phyloP scores from a whole-genome alignment of 2,113 vertebrate genomes.

The Rhipidura dahli region DNA sequence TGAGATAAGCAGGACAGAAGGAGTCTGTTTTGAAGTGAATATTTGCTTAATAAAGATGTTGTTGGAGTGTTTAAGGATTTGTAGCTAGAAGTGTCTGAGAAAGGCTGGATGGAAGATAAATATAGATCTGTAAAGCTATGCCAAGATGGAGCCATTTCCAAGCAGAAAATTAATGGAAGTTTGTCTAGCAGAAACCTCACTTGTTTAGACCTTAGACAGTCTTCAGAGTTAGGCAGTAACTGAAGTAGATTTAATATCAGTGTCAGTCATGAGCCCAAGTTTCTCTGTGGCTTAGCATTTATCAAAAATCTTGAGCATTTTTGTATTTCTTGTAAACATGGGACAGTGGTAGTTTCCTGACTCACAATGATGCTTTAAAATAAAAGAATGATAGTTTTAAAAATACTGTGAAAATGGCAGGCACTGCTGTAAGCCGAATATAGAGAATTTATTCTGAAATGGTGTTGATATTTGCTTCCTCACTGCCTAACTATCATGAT shows the following conservation, averaged over 20 bases:
- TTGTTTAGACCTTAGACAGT: not conserved
- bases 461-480: not conserved
- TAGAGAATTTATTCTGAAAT: not conserved
- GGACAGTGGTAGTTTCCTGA: not conserved
- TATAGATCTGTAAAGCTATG: not conserved
- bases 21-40: not conserved
- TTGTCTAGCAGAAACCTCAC: not conserved
- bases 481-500: not conserved
- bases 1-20: not conserved
- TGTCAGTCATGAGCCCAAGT: not conserved
- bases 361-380: not conserved
- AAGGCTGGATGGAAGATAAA: not conserved
- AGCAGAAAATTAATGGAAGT: not conserved
- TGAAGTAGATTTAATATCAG: not conserved
- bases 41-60: not conserved
- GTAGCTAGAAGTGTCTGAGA: not conserved
- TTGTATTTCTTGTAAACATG: not conserved
- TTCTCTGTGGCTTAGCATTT: not conserved
- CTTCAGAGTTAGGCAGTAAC: not conserved
- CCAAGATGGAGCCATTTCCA: not conserved
- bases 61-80: not conserved
- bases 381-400: not conserved
- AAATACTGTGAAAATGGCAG: not conserved
- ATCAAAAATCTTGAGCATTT: not conserved
- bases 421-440: not conserved